phyloP scores from a whole-genome alignment of 2,888 invertebrate species.

The Idaea dimidiata region DNA sequence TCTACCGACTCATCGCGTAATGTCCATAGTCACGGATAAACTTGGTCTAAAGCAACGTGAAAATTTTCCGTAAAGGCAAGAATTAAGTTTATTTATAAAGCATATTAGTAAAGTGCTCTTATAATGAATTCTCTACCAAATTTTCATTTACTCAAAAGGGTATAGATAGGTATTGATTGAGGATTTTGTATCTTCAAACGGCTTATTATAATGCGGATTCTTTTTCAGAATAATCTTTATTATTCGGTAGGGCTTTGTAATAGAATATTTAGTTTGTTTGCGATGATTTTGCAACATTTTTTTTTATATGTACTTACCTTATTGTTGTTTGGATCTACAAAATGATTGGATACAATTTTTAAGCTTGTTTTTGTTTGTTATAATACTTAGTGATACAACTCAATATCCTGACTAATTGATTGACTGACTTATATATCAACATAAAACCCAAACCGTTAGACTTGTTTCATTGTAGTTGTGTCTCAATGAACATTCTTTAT shows the following conservation, averaged over 20 bases:
- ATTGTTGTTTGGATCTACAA: background rate
- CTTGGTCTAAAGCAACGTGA: background rate
- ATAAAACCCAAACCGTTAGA: too few relatives aligned
- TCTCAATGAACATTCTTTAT: too few relatives aligned
- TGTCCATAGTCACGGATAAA: too few relatives aligned
- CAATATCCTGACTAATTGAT: too few relatives aligned
- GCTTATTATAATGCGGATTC: background rate
- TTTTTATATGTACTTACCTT: background rate
- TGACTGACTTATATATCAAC: too few relatives aligned
- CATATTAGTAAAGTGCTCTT: background rate
- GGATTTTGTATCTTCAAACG: background rate
- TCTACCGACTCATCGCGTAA: background rate
- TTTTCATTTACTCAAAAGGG: background rate
- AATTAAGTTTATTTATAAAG: background rate
- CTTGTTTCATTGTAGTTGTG: too few relatives aligned
- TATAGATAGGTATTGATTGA: background rate
- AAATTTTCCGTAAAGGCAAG: constrained; percentile 9
- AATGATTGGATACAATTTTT: background rate
- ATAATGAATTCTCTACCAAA: background rate
- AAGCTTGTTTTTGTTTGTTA: background rate
- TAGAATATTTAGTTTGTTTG: background rate
- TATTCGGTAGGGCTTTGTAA: background rate
- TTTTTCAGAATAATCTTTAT: background rate
- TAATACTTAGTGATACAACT: background rate
- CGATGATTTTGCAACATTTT: background rate